These are phyloP conservation scores for Aporophyla nigra DNA, from an alignment of 2,888 invertebrate species.

Conservation along the genomic window DNA sequence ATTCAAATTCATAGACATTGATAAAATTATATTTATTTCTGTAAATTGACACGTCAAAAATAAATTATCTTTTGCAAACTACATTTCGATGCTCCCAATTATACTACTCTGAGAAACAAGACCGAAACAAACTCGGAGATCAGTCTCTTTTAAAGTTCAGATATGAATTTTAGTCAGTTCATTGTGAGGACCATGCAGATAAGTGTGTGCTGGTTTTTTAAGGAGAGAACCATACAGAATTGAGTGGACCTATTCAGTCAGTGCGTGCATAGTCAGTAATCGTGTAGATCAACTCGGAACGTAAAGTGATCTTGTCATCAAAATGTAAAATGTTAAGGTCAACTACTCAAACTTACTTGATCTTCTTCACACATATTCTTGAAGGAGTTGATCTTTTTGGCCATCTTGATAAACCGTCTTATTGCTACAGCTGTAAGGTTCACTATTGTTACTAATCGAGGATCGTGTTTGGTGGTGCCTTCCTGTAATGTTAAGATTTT, in stretches of 20 bases:
- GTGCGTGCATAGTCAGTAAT: not conserved
- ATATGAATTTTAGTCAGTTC: not conserved
- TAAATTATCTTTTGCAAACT: not conserved
- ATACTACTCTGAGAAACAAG: not conserved
- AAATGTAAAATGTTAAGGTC: not conserved
- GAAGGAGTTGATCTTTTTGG: constrained; percentile 96
- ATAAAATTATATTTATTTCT: not conserved
- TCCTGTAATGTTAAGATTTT: constrained; percentile 69
- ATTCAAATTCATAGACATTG: not conserved
- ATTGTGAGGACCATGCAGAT: not conserved
- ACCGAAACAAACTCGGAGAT: not conserved
- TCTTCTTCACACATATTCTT: constrained; percentile 98
- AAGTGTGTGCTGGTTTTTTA: not conserved
- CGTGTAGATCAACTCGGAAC: not conserved
- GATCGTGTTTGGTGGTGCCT: constrained; percentile 90
- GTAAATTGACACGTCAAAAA: not conserved
- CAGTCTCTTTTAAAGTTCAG: not conserved
- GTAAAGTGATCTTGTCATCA: not conserved
- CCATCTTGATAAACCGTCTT: constrained; percentile 95
- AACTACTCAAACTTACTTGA: constrained; percentile 76
- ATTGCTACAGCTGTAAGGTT: constrained; percentile 98
- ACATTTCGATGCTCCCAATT: not conserved
- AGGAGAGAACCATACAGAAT: not conserved
- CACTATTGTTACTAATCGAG: constrained; percentile 95
- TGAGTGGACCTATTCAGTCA: not conserved